phyloP scores from a whole-genome alignment of 2,888 invertebrate species.

The Steinernema scapterisci region DNA sequence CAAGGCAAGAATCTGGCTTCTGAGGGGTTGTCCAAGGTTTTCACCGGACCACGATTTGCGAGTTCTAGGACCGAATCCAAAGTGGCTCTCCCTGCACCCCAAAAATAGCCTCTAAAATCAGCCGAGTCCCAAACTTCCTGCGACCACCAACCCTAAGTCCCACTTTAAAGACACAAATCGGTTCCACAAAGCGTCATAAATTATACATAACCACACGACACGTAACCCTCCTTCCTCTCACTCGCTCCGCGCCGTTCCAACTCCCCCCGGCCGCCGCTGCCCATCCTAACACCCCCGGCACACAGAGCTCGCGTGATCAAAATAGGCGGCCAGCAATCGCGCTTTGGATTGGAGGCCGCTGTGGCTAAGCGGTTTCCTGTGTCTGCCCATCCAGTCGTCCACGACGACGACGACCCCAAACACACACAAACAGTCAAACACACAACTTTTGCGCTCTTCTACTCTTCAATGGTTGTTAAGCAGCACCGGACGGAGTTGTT shows the following conservation, averaged over 20 bases:
- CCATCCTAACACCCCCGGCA: too few species aligned
- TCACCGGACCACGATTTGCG: too few species aligned
- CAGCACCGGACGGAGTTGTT: not conserved
- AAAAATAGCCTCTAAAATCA: too few species aligned
- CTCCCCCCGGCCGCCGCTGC: too few species aligned
- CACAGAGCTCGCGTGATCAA: not conserved
- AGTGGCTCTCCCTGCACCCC: too few species aligned
- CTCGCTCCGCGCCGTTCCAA: too few species aligned
- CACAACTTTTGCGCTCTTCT: not conserved
- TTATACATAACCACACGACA: constrained; percentile 23
- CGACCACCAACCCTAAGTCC: too few species aligned
- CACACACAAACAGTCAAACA: constrained; percentile 8
- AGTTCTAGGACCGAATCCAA: too few species aligned
- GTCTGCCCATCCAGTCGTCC: too few species aligned
- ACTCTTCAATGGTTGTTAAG: constrained; percentile 4
- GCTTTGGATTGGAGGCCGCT: not conserved
- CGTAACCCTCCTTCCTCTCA: constrained; percentile 16
- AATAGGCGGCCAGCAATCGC: constrained; percentile 7
- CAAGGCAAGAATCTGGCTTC: too few species aligned
- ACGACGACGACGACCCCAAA: not conserved
- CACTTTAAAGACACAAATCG: not conserved
- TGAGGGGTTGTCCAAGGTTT: too few species aligned
- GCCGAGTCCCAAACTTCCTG: too few species aligned
- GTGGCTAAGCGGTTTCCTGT: not conserved
- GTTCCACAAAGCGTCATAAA: constrained; percentile 23